Evolutionary conservation across 1,140 invertebrate genomes (phyloP).

Genomic region (Camponotus floridanus): DNA sequence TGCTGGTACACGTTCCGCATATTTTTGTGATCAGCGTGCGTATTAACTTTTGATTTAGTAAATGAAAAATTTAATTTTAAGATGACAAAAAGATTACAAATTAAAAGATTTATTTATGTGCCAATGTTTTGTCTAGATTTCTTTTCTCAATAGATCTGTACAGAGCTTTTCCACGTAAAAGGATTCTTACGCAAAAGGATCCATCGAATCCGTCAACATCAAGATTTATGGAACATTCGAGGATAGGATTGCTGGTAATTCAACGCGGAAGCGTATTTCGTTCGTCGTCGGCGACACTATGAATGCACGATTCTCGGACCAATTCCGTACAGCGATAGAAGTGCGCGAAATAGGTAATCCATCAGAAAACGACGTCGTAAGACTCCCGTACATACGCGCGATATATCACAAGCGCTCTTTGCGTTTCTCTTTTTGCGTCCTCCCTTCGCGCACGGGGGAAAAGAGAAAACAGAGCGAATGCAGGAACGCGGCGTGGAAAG

Average conservation of each 20-base stretch:
- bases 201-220: slow-evolving; percentile 56
- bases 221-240: slow-evolving; percentile 54
- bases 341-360: slow-evolving; percentile 70
- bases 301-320: slow-evolving; percentile 48
- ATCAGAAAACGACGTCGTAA: slow-evolving; percentile 70
- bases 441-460: slow-evolving; percentile 4
- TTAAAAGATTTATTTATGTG: neutral
- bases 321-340: slow-evolving; percentile 54
- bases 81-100: neutral
- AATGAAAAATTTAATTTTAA: neutral
- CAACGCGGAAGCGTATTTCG: slow-evolving; percentile 51
- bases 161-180: neutral
- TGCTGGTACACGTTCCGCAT: neutral
- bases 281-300: slow-evolving; percentile 23
- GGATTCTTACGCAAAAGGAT: slow-evolving; percentile 32
- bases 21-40: neutral
- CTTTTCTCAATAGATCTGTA: neutral
- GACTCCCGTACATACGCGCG: slow-evolving; percentile 70
- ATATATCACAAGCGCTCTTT: slow-evolving; percentile 70
- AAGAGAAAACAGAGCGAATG: neutral
- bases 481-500: slow-evolving; percentile 51
- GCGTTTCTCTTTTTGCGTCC: slow-evolving; percentile 27
- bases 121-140: neutral
- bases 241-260: slow-evolving; percentile 54
- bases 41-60: neutral